Conservation (phyloP, 1,140 invertebrate genomes). For the Drosophila neocordata region DNA sequence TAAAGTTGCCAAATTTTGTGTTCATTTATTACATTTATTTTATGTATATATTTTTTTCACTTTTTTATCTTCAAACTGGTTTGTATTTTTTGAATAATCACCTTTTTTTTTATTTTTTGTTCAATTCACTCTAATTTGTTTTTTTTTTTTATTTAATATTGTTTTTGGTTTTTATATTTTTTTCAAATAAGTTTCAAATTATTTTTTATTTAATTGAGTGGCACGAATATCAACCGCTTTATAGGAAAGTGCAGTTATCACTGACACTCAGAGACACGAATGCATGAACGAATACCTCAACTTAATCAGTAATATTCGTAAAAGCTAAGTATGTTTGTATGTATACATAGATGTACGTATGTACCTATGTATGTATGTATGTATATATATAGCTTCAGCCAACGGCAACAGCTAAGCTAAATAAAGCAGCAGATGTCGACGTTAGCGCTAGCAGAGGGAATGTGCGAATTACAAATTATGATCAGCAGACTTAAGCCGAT, state of each 20-base stretch:
- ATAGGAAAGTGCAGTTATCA: slow-evolving; percentile 65
- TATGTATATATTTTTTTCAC: too few relatives aligned
- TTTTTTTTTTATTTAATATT: neutral
- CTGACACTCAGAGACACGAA: slow-evolving; percentile 45
- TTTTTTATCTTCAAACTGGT: neutral
- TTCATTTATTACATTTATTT: neutral
- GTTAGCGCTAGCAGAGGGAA: neutral
- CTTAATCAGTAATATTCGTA: slow-evolving; percentile 42
- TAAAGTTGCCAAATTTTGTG: neutral
- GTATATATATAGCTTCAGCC: neutral
- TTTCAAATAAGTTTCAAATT: slow-evolving; percentile 17
- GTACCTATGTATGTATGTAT: neutral
- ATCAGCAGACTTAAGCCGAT: neutral
- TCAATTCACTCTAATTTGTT: neutral
- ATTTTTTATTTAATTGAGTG: slow-evolving; percentile 19
- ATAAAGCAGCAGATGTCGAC: neutral
- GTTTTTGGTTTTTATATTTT: neutral
- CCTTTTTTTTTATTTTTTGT: neutral
- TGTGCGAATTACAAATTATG: neutral
- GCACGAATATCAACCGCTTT: slow-evolving; percentile 39
- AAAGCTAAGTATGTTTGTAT: neutral
- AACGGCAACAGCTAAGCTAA: neutral
- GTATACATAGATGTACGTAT: neutral
- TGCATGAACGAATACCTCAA: slow-evolving; percentile 46
- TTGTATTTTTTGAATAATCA: neutral